Percentiles rank a stretch among this genome's conserved stretches.
Conservation (phyloP, 92 coral and sea anemone genomes). For the Actinostola sp. region DNA sequence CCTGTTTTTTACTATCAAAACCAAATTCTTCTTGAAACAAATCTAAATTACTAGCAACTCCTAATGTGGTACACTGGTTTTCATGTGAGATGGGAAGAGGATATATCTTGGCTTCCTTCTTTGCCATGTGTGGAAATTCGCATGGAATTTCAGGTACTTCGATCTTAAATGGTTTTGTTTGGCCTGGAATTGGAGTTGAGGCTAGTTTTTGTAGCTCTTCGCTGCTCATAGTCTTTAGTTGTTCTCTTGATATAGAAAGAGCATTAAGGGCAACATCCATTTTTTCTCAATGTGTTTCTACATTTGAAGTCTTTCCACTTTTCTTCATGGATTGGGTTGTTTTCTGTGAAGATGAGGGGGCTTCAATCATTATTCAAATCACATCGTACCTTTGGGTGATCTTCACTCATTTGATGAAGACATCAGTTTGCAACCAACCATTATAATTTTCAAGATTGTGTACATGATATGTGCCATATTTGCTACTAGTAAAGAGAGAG, state of each 20-base stretch:
- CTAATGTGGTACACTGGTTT: constrained; percentile 46
- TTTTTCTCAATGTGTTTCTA: constrained; percentile 24
- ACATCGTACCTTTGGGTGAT: too few relatives aligned
- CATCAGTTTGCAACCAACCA: too few relatives aligned
- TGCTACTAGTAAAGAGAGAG: too few relatives aligned
- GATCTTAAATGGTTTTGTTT: constrained; percentile 4
- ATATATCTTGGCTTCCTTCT: constrained; percentile 27
- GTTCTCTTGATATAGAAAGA: constrained; percentile 9
- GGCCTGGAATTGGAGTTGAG: neutral
- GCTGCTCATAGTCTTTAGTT: constrained; percentile 31
- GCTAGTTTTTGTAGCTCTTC: constrained; percentile 7
- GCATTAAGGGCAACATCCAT: constrained; percentile 31
- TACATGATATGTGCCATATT: too few relatives aligned
- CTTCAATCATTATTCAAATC: too few relatives aligned
- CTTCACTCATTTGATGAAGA: too few relatives aligned
- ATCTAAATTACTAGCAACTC: constrained; percentile 48
- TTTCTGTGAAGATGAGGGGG: constrained; percentile 2
- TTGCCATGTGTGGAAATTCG: constrained; percentile 36
- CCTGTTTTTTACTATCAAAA: constrained; percentile 11
- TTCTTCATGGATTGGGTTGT: constrained; percentile 21
- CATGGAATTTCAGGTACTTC: constrained; percentile 14
- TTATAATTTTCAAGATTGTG: too few relatives aligned
- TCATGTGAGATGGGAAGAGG: constrained; percentile 53
- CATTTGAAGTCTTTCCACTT: constrained; percentile 23
- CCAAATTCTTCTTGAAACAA: constrained; percentile 35